Percentiles rank a stretch among this genome's conserved stretches.
These are phyloP conservation scores for Semibalanus balanoides DNA, from an alignment of 1,140 invertebrate genomes.

Conservation along the genomic window DNA sequence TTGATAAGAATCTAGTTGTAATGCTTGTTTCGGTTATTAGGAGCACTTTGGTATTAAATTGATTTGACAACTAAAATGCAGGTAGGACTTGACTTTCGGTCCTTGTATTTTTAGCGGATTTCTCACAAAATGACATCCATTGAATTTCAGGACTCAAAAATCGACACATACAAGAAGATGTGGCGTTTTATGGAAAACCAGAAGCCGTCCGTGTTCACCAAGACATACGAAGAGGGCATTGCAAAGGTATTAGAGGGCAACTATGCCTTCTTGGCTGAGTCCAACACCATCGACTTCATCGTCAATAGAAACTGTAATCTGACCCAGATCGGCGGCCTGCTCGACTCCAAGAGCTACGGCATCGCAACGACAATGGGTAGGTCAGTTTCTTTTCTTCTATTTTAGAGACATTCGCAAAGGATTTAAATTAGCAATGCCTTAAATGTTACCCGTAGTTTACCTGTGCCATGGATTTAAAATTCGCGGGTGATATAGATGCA, in stretches of 20 bases:
- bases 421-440: too few relatives aligned
- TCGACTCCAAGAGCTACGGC: slow-evolving; percentile 83
- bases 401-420: too few relatives aligned
- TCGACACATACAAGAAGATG: slow-evolving; percentile 74
- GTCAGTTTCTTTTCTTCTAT: slow-evolving; percentile 8
- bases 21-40: too few relatives aligned
- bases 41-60: too few relatives aligned
- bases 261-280: slow-evolving; percentile 91
- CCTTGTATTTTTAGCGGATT: too few relatives aligned
- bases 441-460: too few relatives aligned
- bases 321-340: slow-evolving; percentile 76
- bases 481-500: too few relatives aligned
- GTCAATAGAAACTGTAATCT: slow-evolving; percentile 82
- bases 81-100: too few relatives aligned
- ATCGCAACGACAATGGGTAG: slow-evolving; percentile 71
- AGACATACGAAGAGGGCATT: slow-evolving; percentile 60
- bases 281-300: slow-evolving; percentile 77
- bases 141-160: slow-evolving; percentile 52
- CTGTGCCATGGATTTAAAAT: too few relatives aligned
- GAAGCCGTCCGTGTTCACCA: slow-evolving; percentile 49
- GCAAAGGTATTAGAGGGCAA: slow-evolving; percentile 55
- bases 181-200: slow-evolving; percentile 67
- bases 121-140: not conserved
- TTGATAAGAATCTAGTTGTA: too few relatives aligned
- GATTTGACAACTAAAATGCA: too few relatives aligned